Percentiles rank a stretch among this genome's conserved stretches.
These are phyloP conservation scores for Channa maculata DNA, from an alignment of 2,113 vertebrate species.

Conservation along the genomic window DNA sequence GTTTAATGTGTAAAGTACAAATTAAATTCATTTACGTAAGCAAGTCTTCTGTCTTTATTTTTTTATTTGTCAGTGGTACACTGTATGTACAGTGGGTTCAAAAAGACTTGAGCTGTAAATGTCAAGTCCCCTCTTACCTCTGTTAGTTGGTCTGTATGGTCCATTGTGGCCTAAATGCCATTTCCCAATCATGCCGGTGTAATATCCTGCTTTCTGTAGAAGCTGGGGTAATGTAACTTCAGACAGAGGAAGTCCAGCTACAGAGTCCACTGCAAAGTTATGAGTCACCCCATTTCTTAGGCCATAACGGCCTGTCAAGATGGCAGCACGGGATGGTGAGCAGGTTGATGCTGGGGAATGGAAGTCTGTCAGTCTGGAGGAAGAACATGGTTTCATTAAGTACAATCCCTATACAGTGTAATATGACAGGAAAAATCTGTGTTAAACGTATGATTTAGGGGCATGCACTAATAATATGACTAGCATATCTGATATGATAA, in stretches of 20 bases:
- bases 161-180: conserved; percentile 96
- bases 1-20: not conserved
- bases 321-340: conserved; percentile 92
- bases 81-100: too few species aligned
- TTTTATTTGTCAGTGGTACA: too few species aligned
- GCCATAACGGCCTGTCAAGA: conserved; percentile 93
- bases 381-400: not conserved
- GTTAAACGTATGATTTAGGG: too few species aligned
- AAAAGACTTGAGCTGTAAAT: not conserved
- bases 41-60: too few species aligned
- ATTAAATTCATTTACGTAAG: too few species aligned
- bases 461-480: too few species aligned
- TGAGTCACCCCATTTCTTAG: conserved; percentile 92
- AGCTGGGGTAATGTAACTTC: conserved; percentile 92
- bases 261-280: conserved; percentile 90
- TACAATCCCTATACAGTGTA: too few species aligned
- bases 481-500: not conserved
- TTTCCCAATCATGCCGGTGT: conserved; percentile 93
- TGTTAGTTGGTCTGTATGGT: conserved; percentile 86
- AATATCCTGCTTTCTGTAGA: conserved; percentile 87
- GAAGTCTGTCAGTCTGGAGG: conserved; percentile 91
- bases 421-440: too few species aligned
- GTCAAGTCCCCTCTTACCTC: conserved; percentile 82
- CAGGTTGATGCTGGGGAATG: conserved; percentile 95
- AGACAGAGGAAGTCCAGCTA: conserved; percentile 91